Percentiles rank a stretch among this genome's conserved stretches.
phyloP scores from a whole-genome alignment of 2,888 invertebrate species.

The Drosophila multiciliata region DNA sequence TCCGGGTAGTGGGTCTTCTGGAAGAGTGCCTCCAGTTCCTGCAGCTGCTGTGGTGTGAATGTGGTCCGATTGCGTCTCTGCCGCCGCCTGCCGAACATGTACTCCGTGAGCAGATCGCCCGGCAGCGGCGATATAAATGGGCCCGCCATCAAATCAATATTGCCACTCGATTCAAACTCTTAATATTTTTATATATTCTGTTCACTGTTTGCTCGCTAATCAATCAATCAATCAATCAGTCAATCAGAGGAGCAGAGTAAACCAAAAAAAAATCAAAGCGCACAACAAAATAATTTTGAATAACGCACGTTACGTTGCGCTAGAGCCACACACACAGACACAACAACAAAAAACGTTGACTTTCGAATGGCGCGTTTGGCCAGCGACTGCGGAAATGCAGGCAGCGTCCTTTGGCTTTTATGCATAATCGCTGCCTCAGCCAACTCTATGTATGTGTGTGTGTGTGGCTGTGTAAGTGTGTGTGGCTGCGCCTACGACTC shows the following conservation, averaged over 20 bases:
- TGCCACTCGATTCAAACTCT: slow-evolving; percentile 6
- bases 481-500: slow-evolving; percentile 60
- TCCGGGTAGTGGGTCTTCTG: slow-evolving; percentile 98
- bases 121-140: slow-evolving; percentile 94
- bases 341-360: slow-evolving; percentile 26
- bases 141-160: slow-evolving; percentile 89
- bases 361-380: slow-evolving; percentile 66
- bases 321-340: slow-evolving; percentile 9
- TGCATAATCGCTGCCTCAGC: slow-evolving; percentile 39
- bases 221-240: slow-evolving; percentile 1
- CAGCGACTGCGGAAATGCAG: slow-evolving; percentile 74
- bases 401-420: slow-evolving; percentile 73
- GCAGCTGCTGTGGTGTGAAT: slow-evolving; percentile 96
- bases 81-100: slow-evolving; percentile 95
- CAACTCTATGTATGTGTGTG: slow-evolving; percentile 6
- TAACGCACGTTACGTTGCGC: slow-evolving; percentile 22
- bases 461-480: slow-evolving; percentile 25
- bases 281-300: slow-evolving; percentile 7
- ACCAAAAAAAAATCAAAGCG: slow-evolving; percentile 1
- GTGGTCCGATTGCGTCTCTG: slow-evolving; percentile 96
- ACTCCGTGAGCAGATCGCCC: slow-evolving; percentile 95
- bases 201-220: slow-evolving; percentile 8
- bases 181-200: not conserved
- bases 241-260: slow-evolving; percentile 2
- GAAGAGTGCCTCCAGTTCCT: slow-evolving; percentile 95